A percentile compares a stretch with the other conserved stretches of the same genome.
These are phyloP conservation scores for Chromoteleia sp. DNA, from an alignment of 2,888 invertebrate species.

Conservation along the genomic window DNA sequence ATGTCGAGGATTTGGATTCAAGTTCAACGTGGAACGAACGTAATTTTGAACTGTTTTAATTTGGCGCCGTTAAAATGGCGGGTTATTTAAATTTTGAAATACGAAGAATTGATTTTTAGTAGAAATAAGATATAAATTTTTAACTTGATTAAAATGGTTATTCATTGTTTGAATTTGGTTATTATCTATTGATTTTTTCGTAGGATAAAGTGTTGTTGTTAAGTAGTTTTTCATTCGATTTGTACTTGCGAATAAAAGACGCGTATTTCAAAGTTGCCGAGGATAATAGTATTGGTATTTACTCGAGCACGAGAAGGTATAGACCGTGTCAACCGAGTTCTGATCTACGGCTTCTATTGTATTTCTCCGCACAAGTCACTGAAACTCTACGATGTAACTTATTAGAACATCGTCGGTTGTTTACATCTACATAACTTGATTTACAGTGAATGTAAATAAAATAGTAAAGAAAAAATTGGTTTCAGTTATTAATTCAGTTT, in stretches of 20 bases:
- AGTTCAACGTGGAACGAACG: no score
- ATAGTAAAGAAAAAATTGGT: not conserved
- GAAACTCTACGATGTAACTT: slow-evolving; percentile 37
- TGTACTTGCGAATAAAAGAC: slow-evolving; percentile 5
- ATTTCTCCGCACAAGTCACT: slow-evolving; percentile 31
- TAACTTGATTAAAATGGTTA: no score
- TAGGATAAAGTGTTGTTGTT: no score
- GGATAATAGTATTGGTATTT: slow-evolving; percentile 41
- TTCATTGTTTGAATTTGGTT: no score
- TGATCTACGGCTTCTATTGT: slow-evolving; percentile 60
- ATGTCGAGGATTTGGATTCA: no score
- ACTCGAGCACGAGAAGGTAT: slow-evolving; percentile 35
- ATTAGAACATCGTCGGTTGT: slow-evolving; percentile 32
- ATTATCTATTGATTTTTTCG: no score
- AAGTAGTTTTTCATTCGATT: no score
- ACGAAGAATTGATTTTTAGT: no score
- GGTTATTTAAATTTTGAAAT: no score
- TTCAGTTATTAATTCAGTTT: no score
- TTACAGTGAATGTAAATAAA: not conserved
- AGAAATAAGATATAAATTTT: no score
- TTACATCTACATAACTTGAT: slow-evolving; percentile 31
- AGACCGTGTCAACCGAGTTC: slow-evolving; percentile 45
- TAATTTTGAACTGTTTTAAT: not conserved
- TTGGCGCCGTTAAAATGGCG: no score
- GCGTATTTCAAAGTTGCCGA: slow-evolving; percentile 29